Evolutionary conservation across 2,888 invertebrate genomes (phyloP).

Genomic region (Eupeodes luniger): DNA sequence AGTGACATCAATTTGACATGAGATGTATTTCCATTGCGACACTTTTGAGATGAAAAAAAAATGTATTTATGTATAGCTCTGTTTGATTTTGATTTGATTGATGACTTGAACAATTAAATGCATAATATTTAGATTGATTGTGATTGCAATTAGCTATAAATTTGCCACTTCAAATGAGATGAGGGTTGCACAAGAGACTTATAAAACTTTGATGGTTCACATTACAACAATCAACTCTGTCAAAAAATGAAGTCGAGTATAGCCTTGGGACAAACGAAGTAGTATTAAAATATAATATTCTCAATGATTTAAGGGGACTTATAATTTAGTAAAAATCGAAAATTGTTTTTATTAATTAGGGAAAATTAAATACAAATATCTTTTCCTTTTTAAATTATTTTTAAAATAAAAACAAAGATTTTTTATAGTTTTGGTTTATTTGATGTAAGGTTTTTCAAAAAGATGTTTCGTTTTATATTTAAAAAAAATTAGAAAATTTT

Average conservation of each 20-base stretch:
- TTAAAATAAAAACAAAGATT: no score
- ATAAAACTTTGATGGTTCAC: background rate
- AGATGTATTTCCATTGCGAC: constrained; percentile 32
- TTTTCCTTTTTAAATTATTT: no score
- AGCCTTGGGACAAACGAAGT: no score
- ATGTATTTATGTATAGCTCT: background rate
- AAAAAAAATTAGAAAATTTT: no score
- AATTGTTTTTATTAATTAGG: no score
- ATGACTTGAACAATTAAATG: constrained; percentile 24
- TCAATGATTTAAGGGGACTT: no score
- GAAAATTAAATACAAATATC: no score
- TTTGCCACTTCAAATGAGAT: constrained; percentile 17
- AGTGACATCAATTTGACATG: constrained; percentile 37
- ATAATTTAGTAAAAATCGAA: no score
- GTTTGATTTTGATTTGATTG: constrained; percentile 41
- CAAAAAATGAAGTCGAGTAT: background rate
- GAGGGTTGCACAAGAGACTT: constrained; percentile 2
- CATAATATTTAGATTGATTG: constrained; percentile 47
- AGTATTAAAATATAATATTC: no score
- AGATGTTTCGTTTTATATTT: no score
- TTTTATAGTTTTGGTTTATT: no score
- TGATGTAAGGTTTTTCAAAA: no score
- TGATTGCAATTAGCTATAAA: constrained; percentile 29
- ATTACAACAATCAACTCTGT: background rate
- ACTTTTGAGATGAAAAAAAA: constrained; percentile 31